Evolutionary conservation across 2,888 invertebrate species (phyloP).

Genomic region (Romanomermis culicivorax): DNA sequence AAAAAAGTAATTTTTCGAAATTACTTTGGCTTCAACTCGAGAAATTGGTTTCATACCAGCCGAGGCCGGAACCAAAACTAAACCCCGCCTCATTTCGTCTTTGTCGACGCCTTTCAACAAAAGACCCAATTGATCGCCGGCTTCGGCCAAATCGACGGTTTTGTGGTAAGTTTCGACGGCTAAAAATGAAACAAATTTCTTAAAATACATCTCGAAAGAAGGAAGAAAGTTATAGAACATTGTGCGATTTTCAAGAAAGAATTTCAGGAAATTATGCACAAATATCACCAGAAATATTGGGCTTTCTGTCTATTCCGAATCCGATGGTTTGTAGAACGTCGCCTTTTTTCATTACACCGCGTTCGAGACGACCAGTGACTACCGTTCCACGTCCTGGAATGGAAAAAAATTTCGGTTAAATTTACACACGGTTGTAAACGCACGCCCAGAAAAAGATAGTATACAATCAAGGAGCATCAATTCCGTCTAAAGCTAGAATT

Average conservation of each 20-base stretch:
- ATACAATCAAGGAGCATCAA: too few relatives aligned
- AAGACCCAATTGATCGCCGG: conserved; percentile 88
- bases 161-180: conserved; percentile 94
- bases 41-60: conserved; percentile 49
- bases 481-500: too few relatives aligned
- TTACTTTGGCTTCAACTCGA: conserved; percentile 46
- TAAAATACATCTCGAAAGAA: too few relatives aligned
- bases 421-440: too few relatives aligned
- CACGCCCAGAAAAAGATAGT: too few relatives aligned
- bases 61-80: conserved; percentile 51
- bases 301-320: conserved; percentile 46
- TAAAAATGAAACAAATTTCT: too few relatives aligned
- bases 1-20: too few relatives aligned
- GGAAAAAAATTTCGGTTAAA: too few relatives aligned
- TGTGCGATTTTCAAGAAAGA: too few relatives aligned
- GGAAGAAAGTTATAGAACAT: too few relatives aligned
- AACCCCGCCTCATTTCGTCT: conserved; percentile 58
- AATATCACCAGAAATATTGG: conserved; percentile 32
- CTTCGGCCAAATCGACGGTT: conserved; percentile 75
- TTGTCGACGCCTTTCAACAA: conserved; percentile 67
- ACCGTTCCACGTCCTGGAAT: conserved; percentile 74
- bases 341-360: conserved; percentile 65
- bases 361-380: conserved; percentile 69
- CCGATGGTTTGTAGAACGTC: conserved; percentile 76
- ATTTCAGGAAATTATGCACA: too few relatives aligned